phyloP scores from a whole-genome alignment of 2,888 invertebrate genomes.

The Sinohyriopsis cumingii region DNA sequence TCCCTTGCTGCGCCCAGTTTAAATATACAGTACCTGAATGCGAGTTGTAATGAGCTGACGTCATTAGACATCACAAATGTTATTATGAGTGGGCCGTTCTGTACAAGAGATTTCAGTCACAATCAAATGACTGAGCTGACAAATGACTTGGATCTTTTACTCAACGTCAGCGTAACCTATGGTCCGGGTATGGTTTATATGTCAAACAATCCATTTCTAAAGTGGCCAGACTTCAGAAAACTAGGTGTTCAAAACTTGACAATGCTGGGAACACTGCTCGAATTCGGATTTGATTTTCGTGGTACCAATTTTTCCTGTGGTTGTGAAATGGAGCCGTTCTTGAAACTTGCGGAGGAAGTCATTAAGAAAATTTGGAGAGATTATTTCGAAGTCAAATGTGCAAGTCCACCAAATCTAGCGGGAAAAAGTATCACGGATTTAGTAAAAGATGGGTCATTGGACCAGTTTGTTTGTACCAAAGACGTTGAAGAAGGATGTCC shows the following conservation, averaged over 20 bases:
- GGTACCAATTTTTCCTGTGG: constrained; percentile 22
- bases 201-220: constrained; percentile 13
- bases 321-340: constrained; percentile 25
- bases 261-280: constrained; percentile 14
- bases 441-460: not conserved
- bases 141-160: no score
- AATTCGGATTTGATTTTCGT: constrained; percentile 24
- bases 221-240: constrained; percentile 21
- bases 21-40: no score
- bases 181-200: constrained; percentile 11
- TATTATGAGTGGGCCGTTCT: no score
- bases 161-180: no score
- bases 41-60: no score
- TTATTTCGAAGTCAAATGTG: constrained; percentile 19
- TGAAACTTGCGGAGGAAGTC: constrained; percentile 11
- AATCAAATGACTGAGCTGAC: no score
- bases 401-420: constrained; percentile 9
- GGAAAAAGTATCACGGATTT: constrained; percentile 1
- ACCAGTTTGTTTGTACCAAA: constrained; percentile 5
- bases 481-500: constrained; percentile 4
- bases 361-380: constrained; percentile 20
- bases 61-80: no score
- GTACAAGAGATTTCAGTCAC: no score
- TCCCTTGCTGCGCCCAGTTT: no score
- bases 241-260: constrained; percentile 12